Conservation (phyloP, 23 tunicate genomes). For the Oikopleura albicans region DNA sequence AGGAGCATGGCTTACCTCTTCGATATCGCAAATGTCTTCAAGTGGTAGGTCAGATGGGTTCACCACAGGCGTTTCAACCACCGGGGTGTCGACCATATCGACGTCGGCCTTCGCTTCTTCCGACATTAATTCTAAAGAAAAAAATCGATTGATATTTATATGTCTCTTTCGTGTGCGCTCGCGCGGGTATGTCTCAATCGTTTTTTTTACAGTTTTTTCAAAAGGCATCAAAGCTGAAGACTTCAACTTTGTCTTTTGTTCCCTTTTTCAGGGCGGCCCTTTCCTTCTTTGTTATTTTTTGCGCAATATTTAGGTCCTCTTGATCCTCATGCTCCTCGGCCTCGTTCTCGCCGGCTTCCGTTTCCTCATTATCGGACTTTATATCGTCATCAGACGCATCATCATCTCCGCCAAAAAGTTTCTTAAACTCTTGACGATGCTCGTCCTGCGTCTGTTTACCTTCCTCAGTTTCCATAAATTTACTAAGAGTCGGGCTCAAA, state of each 20-base stretch:
- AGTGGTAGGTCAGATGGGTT: too few relatives aligned
- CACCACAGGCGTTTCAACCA: too few relatives aligned
- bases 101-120: background rate
- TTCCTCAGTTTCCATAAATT: background rate
- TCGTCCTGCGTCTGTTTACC: background rate
- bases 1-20: too few relatives aligned
- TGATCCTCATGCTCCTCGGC: background rate
- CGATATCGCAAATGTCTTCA: too few relatives aligned
- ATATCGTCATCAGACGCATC: too few relatives aligned
- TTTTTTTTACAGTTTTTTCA: too few relatives aligned
- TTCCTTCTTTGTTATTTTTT: background rate
- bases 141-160: too few relatives aligned
- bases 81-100: background rate
- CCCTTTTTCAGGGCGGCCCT: background rate
- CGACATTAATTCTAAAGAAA: background rate
- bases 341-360: background rate
- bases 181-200: too few relatives aligned
- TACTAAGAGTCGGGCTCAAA: too few relatives aligned
- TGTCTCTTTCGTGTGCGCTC: too few relatives aligned
- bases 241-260: background rate
- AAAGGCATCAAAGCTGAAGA: background rate
- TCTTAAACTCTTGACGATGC: background rate
- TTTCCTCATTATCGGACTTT: too few relatives aligned
- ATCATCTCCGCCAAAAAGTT: background rate
- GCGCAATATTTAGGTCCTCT: background rate